These are phyloP conservation scores for Anthopleura xanthogrammica DNA, from an alignment of 92 coral and sea anemone species.

Conservation along the genomic window DNA sequence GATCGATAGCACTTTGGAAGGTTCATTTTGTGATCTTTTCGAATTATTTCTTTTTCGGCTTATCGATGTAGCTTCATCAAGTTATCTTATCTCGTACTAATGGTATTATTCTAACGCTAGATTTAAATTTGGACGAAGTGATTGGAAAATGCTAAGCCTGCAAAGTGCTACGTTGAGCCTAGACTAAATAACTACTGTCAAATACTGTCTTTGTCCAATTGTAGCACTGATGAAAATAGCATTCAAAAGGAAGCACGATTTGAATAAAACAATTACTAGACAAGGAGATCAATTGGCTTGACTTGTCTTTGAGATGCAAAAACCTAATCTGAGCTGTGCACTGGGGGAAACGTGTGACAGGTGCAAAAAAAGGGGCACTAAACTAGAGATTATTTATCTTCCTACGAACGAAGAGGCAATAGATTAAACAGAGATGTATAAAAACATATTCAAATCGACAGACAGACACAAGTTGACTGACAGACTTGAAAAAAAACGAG, in stretches of 20 bases:
- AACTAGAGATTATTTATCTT: slow-evolving; percentile 22
- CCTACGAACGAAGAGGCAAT: slow-evolving; percentile 5
- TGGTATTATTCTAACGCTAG: slow-evolving; percentile 27
- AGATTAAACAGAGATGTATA: slow-evolving; percentile 2
- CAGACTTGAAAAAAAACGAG: background rate
- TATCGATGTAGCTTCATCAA: slow-evolving; percentile 28
- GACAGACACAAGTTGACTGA: slow-evolving; percentile 14
- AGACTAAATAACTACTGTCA: slow-evolving; percentile 11
- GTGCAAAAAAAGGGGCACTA: slow-evolving; percentile 10
- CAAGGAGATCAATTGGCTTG: slow-evolving; percentile 32
- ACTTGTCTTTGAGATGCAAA: slow-evolving; percentile 1
- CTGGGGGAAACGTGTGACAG: slow-evolving; percentile 13
- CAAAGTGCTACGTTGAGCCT: slow-evolving; percentile 3
- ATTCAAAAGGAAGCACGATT: slow-evolving; percentile 17
- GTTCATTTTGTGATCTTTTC: slow-evolving; percentile 18
- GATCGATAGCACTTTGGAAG: background rate
- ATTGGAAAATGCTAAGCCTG: slow-evolving; percentile 13
- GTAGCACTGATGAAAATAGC: background rate
- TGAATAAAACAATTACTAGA: slow-evolving; percentile 33
- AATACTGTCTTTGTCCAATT: background rate
- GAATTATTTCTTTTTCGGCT: slow-evolving; percentile 1
- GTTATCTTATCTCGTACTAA: slow-evolving; percentile 33
- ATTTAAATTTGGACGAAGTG: slow-evolving; percentile 21
- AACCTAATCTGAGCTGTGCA: background rate
- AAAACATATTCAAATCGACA: slow-evolving; percentile 2